Percentiles rank a stretch among this genome's conserved stretches.
These are phyloP conservation scores for Indri indri DNA, from an alignment of 2,113 vertebrate species.

Conservation along the genomic window DNA sequence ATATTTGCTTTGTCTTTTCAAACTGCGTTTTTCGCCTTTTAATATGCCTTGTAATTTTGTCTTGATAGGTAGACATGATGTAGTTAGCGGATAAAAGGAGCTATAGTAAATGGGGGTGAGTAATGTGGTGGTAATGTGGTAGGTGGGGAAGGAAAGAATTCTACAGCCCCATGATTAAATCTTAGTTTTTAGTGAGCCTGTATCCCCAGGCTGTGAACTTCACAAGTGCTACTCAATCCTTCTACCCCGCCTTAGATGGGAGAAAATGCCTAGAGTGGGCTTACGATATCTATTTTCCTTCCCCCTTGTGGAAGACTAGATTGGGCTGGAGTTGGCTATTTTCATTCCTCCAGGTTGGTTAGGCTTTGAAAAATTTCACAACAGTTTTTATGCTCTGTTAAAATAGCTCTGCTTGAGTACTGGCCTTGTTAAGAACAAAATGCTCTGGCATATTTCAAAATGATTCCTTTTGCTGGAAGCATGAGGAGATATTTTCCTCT, in stretches of 20 bases:
- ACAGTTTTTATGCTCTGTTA: neutral
- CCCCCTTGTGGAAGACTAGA: neutral
- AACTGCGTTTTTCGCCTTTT: neutral
- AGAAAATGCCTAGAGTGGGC: neutral
- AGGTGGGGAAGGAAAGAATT: too few relatives aligned
- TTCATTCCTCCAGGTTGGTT: too few relatives aligned
- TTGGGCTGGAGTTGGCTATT: neutral
- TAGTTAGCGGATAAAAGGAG: neutral
- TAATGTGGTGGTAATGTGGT: neutral
- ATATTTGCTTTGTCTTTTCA: neutral
- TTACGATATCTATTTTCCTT: too few relatives aligned
- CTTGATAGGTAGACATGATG: neutral
- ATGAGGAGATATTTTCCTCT: neutral
- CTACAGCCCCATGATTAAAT: neutral
- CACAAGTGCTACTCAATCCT: neutral
- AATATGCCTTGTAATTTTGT: neutral
- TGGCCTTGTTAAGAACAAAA: neutral
- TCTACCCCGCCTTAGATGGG: neutral
- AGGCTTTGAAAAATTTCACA: neutral
- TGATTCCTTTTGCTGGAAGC: neutral
- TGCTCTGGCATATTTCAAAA: neutral
- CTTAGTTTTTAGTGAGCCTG: neutral
- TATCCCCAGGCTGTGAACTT: neutral
- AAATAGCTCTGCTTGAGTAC: neutral
- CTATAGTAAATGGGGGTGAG: neutral